Evolutionary conservation across 2,888 invertebrate species (phyloP).

Genomic region (Alviniconcha strummeri): DNA sequence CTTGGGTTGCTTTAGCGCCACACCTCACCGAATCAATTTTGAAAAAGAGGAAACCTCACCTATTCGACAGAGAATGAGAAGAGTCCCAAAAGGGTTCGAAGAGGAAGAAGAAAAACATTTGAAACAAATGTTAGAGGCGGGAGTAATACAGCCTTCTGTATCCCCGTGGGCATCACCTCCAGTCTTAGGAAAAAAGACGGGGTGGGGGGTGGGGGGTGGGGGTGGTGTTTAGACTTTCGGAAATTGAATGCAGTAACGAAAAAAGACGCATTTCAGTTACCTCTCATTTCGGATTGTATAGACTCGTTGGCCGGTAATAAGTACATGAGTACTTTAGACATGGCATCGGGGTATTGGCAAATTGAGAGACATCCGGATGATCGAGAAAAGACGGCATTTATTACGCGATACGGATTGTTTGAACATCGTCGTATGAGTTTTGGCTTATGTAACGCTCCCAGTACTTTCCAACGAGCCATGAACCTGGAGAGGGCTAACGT

Average conservation of each 20-base stretch:
- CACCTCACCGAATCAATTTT: neutral
- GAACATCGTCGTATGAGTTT: conserved; percentile 45
- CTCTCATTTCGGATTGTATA: neutral
- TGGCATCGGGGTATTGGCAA: conserved; percentile 41
- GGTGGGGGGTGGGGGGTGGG: neutral
- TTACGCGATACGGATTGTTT: conserved; percentile 43
- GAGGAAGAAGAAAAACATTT: conserved; percentile 10
- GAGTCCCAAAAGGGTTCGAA: neutral
- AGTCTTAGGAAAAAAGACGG: conserved; percentile 20
- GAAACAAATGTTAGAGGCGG: neutral
- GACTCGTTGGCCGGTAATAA: neutral
- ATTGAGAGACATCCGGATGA: conserved; percentile 33
- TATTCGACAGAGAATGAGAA: neutral
- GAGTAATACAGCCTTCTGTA: neutral
- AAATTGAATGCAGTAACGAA: conserved; percentile 2
- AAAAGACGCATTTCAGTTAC: conserved; percentile 17
- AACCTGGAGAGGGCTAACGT: conserved; percentile 40
- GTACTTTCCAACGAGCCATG: conserved; percentile 40
- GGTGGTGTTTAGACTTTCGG: conserved; percentile 19
- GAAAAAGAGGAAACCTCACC: neutral
- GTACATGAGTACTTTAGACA: conserved; percentile 6
- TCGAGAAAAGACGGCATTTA: conserved; percentile 45
- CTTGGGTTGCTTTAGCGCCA: neutral
- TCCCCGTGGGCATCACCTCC: conserved; percentile 20
- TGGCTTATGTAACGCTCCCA: conserved; percentile 46